Percentiles rank a stretch among this genome's conserved stretches.
These are phyloP conservation scores for Cacatua alba DNA, from an alignment of 2,113 vertebrate species.

Conservation along the genomic window DNA sequence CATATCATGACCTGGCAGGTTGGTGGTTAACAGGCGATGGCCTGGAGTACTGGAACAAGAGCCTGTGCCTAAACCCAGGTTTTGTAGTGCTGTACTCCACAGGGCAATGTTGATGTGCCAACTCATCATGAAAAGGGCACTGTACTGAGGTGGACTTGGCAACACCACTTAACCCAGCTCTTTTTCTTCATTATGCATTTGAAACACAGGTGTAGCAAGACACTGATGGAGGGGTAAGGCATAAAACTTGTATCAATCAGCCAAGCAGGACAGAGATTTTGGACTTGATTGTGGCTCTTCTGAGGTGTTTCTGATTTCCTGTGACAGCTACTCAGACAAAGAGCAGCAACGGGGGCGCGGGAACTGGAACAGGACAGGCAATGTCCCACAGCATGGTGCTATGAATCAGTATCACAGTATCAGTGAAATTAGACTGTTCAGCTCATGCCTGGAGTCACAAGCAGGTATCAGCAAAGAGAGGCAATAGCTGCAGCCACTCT, in stretches of 20 bases:
- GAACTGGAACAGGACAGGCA: background rate
- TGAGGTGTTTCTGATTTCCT: background rate
- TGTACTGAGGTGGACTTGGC: background rate
- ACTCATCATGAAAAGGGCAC: background rate
- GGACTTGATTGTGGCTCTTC: background rate
- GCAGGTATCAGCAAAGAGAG: background rate
- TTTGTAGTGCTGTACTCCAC: background rate
- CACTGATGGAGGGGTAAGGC: background rate
- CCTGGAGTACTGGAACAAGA: background rate
- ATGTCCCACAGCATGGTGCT: no score
- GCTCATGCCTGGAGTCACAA: background rate
- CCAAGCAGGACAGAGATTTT: background rate
- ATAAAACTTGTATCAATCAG: background rate
- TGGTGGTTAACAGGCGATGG: background rate
- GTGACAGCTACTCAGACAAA: background rate
- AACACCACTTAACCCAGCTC: background rate
- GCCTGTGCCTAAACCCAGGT: background rate
- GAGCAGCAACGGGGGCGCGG: rapidly evolving
- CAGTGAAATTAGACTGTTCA: background rate
- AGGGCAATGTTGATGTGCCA: background rate
- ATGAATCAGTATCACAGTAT: background rate
- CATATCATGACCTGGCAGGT: background rate
- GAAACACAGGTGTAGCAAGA: background rate
- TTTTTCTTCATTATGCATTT: background rate
- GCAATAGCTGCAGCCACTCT: background rate